phyloP scores from a whole-genome alignment of 2,888 invertebrate genomes.

The Aricia artaxerxes region DNA sequence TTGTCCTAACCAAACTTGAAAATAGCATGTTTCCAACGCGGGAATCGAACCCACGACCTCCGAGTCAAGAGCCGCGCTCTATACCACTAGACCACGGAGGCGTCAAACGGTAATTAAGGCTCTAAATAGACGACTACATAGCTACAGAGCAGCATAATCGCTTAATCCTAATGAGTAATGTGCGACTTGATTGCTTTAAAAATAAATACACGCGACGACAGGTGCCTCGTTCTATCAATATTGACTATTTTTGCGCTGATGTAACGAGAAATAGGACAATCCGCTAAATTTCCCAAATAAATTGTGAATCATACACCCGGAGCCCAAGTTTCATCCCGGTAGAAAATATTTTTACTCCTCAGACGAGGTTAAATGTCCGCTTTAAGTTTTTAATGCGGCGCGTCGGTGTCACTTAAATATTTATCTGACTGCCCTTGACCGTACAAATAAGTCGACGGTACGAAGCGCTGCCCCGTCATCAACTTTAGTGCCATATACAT shows the following conservation, averaged over 20 bases:
- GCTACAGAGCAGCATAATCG: too few species aligned
- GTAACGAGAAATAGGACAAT: conserved; percentile 1
- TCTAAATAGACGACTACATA: too few species aligned
- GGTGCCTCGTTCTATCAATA: not conserved
- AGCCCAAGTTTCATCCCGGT: not conserved
- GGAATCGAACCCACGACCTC: too few species aligned
- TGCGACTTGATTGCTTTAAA: not conserved
- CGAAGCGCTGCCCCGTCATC: not conserved
- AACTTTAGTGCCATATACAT: not conserved
- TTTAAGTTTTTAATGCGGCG: conserved; percentile 15
- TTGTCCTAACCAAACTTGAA: too few species aligned
- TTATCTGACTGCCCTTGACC: conserved; percentile 27
- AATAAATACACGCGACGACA: conserved; percentile 18
- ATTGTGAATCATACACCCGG: not conserved
- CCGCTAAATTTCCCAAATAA: not conserved
- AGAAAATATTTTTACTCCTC: not conserved
- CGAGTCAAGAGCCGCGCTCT: too few species aligned
- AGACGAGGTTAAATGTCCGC: conserved; percentile 2
- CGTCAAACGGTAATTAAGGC: too few species aligned
- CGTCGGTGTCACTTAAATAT: conserved; percentile 25
- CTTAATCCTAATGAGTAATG: too few species aligned
- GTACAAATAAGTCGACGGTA: conserved; percentile 20
- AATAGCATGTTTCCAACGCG: too few species aligned
- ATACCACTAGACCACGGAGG: too few species aligned
- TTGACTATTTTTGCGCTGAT: conserved; percentile 8